phyloP scores from a whole-genome alignment of 2,888 invertebrate genomes.

The Tetanocera ferruginea region DNA sequence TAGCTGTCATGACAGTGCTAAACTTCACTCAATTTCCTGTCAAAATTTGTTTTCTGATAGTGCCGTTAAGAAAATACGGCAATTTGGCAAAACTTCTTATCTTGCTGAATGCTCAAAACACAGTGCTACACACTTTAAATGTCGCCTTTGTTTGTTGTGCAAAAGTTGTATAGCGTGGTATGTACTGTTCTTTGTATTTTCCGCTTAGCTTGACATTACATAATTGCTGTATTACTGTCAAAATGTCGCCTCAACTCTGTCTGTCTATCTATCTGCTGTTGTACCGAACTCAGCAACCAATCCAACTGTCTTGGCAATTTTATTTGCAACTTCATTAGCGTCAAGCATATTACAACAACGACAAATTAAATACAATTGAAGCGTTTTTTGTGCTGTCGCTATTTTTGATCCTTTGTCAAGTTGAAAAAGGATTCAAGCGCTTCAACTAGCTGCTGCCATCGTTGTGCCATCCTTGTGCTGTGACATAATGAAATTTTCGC shows the following conservation, averaged over 20 bases:
- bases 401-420: constrained; percentile 27
- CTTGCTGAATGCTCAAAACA: neutral
- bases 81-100: neutral
- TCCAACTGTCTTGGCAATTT: neutral
- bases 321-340: constrained; percentile 6
- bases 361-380: constrained; percentile 10
- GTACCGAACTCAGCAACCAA: too few relatives aligned
- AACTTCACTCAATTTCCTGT: constrained; percentile 1
- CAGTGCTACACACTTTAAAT: neutral
- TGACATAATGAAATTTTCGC: neutral
- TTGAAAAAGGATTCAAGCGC: constrained; percentile 8
- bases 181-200: neutral
- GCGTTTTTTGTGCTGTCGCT: neutral
- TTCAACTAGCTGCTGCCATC: neutral
- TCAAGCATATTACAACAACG: neutral
- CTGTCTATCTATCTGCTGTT: too few relatives aligned
- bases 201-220: neutral
- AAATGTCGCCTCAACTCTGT: too few relatives aligned
- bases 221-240: too few relatives aligned
- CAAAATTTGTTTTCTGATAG: neutral
- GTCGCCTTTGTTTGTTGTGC: neutral
- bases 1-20: too few relatives aligned
- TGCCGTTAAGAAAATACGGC: neutral
- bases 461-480: neutral
- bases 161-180: neutral